These are phyloP conservation scores for Parambassis ranga DNA, from an alignment of 2,797 vertebrate genomes.

Conservation along the genomic window DNA sequence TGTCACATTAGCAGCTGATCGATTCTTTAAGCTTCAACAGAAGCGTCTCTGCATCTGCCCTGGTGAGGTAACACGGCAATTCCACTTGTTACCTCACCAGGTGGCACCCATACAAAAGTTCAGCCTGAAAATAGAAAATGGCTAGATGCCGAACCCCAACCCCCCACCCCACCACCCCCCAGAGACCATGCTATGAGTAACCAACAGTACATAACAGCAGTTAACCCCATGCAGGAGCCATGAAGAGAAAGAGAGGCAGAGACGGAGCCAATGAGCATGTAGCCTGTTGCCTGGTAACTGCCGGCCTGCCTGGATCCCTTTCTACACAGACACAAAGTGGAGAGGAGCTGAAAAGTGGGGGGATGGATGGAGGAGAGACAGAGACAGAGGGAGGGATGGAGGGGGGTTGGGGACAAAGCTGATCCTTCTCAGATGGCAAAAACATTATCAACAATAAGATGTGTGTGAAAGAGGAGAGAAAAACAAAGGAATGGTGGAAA, in stretches of 20 bases:
- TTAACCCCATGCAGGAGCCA: constrained; percentile 66
- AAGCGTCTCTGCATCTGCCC: constrained; percentile 12
- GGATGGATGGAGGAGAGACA: constrained; percentile 20
- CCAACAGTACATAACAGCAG: constrained; percentile 71
- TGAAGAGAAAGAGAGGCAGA: constrained; percentile 46
- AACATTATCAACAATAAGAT: constrained; percentile 12
- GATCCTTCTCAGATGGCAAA: constrained; percentile 41
- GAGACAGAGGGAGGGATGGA: neutral
- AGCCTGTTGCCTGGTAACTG: constrained; percentile 86
- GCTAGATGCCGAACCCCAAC: constrained; percentile 54
- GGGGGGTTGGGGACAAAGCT: constrained; percentile 30
- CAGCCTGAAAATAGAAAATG: constrained; percentile 71
- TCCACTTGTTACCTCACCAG: constrained; percentile 67
- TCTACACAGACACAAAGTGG: constrained; percentile 63
- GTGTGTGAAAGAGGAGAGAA: neutral
- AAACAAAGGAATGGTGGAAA: neutral
- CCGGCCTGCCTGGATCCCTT: constrained; percentile 69
- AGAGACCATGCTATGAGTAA: constrained; percentile 68
- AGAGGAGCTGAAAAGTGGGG: constrained; percentile 30
- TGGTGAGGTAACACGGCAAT: constrained; percentile 32
- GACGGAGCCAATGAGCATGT: constrained; percentile 70
- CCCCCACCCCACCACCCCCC: too few species aligned
- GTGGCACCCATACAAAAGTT: constrained; percentile 63
- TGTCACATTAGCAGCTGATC: constrained; percentile 55
- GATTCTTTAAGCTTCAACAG: constrained; percentile 23